phyloP scores from a whole-genome alignment of 2,888 invertebrate species.

The Calliopum simillimum region DNA sequence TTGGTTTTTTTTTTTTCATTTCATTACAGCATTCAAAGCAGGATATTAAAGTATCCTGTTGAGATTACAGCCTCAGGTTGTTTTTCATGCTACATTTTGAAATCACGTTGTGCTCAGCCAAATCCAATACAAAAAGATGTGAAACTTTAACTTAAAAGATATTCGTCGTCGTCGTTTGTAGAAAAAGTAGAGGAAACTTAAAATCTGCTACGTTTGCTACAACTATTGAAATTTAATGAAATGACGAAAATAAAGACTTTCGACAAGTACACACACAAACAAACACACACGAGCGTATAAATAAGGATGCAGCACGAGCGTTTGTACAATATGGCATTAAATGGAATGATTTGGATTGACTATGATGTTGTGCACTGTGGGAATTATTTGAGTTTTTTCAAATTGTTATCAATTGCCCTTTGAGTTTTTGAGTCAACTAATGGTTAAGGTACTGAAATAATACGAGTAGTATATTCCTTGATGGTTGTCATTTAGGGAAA shows the following conservation, averaged over 20 bases:
- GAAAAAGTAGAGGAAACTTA: neutral
- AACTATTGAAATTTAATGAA: conserved; percentile 35
- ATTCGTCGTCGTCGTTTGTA: neutral
- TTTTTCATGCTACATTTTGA: conserved; percentile 33
- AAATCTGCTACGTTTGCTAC: conserved; percentile 15
- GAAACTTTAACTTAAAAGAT: conserved; percentile 21
- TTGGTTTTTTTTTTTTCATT: neutral
- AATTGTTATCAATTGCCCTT: too few species aligned
- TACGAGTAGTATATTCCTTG: too few species aligned
- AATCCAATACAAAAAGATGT: conserved; percentile 4
- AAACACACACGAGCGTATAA: too few species aligned
- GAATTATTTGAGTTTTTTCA: too few species aligned
- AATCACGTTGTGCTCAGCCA: conserved; percentile 28
- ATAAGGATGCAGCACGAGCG: too few species aligned
- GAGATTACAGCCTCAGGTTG: conserved; percentile 43
- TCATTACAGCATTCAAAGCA: conserved; percentile 12
- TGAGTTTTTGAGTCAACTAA: too few species aligned
- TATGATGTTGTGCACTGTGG: too few species aligned
- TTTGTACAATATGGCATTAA: too few species aligned
- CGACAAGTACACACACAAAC: too few species aligned
- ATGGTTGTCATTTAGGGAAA: too few species aligned
- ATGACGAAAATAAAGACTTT: conserved; percentile 29
- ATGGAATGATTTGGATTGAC: too few species aligned
- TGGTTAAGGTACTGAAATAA: too few species aligned
- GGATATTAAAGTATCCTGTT: conserved; percentile 45